Evolutionary conservation across 1,140 invertebrate species (phyloP), one percentile per base, ranked within the genome.

Genomic region (Drosophila takahashii): DNA sequence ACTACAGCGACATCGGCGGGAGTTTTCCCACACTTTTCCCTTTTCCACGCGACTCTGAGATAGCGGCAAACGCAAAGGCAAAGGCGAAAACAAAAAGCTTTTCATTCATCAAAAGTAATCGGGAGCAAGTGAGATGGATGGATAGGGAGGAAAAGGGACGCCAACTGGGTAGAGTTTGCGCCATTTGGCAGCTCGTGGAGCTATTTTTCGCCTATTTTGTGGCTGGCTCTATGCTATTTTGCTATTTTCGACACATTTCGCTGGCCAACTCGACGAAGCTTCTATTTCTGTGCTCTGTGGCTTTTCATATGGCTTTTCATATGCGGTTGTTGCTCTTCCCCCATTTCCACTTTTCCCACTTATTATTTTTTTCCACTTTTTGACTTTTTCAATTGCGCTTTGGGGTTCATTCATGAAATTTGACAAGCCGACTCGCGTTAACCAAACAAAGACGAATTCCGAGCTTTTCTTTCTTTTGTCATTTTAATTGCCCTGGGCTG

Each of bases 31-130:
- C 22, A 10, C 47, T 37, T 32, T 7, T 13, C 50, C 47, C 4
- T 54, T 67, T 67, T 73, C 32, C 27, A 58, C 42, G 57, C 57
- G 64, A 34, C 11, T 39, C 45, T 42, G 52, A 69, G 77, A 74
- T 81, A 85, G 73, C 81, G 78, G 64, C 58, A 65, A 51, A 53
- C 54, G 44, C 62, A 65, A 51, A 53, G 59, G 44, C 62, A 65
- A 76, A 22, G 22, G 22, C 22, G 22, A 22, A 22, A 73, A 84
- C 66, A 89, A 77, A 89, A 84, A 87, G 83, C 83, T 87, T 87
- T 87, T 87, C 83, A 87, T 87, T 87, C 83, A 87, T 87, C 83
- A 87, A 89, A 83, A 79, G 51, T 64, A 87, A 84, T 79, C 83
- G 51, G 60, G 65, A 11, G 59, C 10, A 56, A 62, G 45, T 32